Conservation (phyloP, 2,113 vertebrate genomes). For the Leucoraja erinaceus region DNA sequence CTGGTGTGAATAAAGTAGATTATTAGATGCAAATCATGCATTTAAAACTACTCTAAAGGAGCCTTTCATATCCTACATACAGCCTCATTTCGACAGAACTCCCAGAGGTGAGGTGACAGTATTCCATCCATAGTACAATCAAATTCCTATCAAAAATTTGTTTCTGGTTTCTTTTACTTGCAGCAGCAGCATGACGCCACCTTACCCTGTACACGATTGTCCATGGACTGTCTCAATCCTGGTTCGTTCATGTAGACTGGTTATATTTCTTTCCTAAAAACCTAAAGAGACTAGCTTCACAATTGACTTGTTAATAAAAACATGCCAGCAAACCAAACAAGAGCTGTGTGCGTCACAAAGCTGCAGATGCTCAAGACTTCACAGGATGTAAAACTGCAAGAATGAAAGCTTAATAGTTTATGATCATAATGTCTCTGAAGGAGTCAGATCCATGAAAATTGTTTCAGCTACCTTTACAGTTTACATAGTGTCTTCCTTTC, state of each 20-base stretch:
- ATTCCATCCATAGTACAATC: not conserved
- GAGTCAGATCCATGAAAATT: not conserved
- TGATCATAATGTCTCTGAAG: slow-evolving; percentile 7
- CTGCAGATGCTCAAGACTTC: slow-evolving; percentile 21
- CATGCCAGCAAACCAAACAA: slow-evolving; percentile 31
- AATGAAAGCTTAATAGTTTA: slow-evolving; percentile 29
- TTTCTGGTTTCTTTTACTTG: slow-evolving; percentile 15
- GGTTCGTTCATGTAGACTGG: slow-evolving; percentile 24
- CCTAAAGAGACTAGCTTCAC: slow-evolving; percentile 34
- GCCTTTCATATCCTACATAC: not conserved
- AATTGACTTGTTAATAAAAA: slow-evolving; percentile 35
- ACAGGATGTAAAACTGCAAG: slow-evolving; percentile 23
- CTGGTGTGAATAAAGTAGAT: not conserved
- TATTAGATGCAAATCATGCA: not conserved
- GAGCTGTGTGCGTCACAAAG: not conserved
- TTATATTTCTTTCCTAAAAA: slow-evolving; percentile 31
- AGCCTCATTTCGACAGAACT: not conserved
- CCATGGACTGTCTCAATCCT: slow-evolving; percentile 35
- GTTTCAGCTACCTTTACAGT: slow-evolving; percentile 19
- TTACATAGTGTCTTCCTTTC: slow-evolving; percentile 5
- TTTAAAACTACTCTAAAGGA: not conserved
- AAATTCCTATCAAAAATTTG: not conserved
- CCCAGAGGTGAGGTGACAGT: not conserved
- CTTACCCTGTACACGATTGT: slow-evolving; percentile 31
- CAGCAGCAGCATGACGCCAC: slow-evolving; percentile 22